Percentiles rank a stretch among this genome's conserved stretches.
Conservation (phyloP, 2,888 invertebrate species). For the Ochropleura plecta region DNA sequence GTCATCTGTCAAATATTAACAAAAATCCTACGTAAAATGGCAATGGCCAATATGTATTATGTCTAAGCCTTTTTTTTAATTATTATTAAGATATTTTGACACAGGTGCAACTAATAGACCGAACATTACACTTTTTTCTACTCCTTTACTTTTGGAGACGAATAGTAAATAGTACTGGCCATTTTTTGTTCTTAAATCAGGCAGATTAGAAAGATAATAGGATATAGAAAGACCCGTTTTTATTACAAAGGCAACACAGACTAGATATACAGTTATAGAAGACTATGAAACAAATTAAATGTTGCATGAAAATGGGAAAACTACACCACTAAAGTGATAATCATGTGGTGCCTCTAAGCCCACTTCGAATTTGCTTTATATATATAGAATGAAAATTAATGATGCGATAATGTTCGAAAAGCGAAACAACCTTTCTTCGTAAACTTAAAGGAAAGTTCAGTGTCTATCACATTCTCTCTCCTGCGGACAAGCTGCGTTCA, state of each 20-base stretch:
- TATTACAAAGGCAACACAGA: slow-evolving; percentile 31
- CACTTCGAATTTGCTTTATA: not conserved
- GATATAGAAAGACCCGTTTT: slow-evolving; percentile 19
- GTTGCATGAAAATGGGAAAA: slow-evolving; percentile 23
- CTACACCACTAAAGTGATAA: slow-evolving; percentile 53
- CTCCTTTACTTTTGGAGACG: slow-evolving; percentile 34
- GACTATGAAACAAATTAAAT: slow-evolving; percentile 10
- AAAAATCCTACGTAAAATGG: slow-evolving; percentile 9
- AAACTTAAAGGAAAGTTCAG: slow-evolving; percentile 10
- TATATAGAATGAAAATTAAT: not conserved
- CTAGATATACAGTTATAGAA: slow-evolving; percentile 38
- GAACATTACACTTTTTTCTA: slow-evolving; percentile 40
- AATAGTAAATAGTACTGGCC: slow-evolving; percentile 54
- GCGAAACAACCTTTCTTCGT: not conserved
- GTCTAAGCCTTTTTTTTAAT: not conserved
- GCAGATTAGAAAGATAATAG: not conserved
- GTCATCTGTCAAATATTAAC: slow-evolving; percentile 6
- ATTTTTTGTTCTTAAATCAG: slow-evolving; percentile 21
- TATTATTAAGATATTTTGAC: slow-evolving; percentile 16
- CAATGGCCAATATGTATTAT: not conserved
- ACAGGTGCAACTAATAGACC: slow-evolving; percentile 25
- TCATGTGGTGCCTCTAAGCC: slow-evolving; percentile 6
- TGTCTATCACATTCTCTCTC: slow-evolving; percentile 43
- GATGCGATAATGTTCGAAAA: not conserved
- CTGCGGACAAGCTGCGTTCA: not conserved